These are phyloP conservation scores for Baryphthengus martii DNA, from an alignment of 2,113 vertebrate species.

Conservation along the genomic window DNA sequence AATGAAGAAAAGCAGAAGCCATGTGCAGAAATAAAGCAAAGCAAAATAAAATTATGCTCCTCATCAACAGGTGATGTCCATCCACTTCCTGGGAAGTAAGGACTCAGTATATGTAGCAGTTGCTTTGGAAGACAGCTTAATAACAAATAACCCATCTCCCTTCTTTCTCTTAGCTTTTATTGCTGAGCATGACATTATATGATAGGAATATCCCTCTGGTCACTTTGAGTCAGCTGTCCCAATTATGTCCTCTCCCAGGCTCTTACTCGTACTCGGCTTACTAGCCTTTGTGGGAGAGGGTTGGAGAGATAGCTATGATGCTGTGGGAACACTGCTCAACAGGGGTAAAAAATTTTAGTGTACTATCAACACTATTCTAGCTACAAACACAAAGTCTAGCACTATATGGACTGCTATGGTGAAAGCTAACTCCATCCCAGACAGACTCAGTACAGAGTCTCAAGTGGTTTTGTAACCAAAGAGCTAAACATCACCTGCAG, in stretches of 20 bases:
- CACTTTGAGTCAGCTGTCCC: not conserved
- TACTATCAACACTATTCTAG: not conserved
- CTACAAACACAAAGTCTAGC: not conserved
- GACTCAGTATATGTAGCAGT: fast-evolving
- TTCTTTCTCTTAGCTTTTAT: not conserved
- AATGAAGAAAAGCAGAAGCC: not conserved
- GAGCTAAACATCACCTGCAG: not conserved
- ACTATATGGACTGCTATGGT: not conserved
- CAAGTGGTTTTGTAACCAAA: not conserved
- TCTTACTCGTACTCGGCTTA: not conserved
- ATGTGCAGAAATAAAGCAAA: not conserved
- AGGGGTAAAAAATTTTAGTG: not conserved
- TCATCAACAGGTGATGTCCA: not conserved
- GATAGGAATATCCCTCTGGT: not conserved
- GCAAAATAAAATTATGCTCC: not conserved
- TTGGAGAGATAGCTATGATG: not conserved
- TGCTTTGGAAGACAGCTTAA: not conserved
- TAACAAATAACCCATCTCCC: fast-evolving
- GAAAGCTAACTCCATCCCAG: not conserved
- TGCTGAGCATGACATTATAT: fast-evolving
- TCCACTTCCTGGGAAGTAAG: not conserved
- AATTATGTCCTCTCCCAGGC: fast-evolving
- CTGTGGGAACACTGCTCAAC: not conserved
- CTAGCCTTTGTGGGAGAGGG: fast-evolving
- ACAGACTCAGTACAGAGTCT: fast-evolving